Evolutionary conservation across 2,113 vertebrate genomes (phyloP), one percentile per base, ranked within the genome.

Genomic region (Crotophaga sulcirostris): DNA sequence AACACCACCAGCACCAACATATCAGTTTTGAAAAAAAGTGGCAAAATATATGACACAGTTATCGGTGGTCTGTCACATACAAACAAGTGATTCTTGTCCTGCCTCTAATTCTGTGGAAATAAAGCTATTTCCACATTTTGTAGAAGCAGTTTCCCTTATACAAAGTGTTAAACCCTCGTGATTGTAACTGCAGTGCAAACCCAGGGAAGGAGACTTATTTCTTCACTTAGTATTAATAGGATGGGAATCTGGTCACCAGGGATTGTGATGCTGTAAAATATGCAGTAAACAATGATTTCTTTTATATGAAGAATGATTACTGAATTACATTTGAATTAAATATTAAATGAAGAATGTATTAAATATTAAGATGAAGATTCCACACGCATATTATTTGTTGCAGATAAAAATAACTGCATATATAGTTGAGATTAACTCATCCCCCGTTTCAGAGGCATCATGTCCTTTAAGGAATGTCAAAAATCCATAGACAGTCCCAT

Each of bases 281-380:
- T 70, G 80, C 91, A 88, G 94, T 75, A 96, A 97, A 94, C 97
- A 97, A 92, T 70, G 33, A 95, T 69, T 97, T 87, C 80, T 78
- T 92, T 95, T 87, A 81, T 84, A 81, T 94, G 86, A 96, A 92
- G 56, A 89, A 92, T 81, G 80, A 96, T 36, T 47, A 89, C 42
- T 55, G n/a, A 45, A 93, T 91, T 81, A 88, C 66, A 93, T 89
- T 86, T 90, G 44, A 75, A 62, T 73, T 96, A 96, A 97, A 94
- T 94, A 96, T 95, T 97, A 90, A 95, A 95, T 81, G 80, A 96
- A 82, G 52, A 90, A 42, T 33, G 31, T 52, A 80, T 93, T 95
- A 90, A 94, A 95, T 84, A 96, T 92, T 95, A 90, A 96, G 63
- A 88, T 82, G 56, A 90, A 84, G 66, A 94, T 84, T 94, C 45